Evolutionary conservation across 1,140 invertebrate species (phyloP), one percentile per base, ranked within the genome.

Genomic region (Leguminivora glycinivorella): DNA sequence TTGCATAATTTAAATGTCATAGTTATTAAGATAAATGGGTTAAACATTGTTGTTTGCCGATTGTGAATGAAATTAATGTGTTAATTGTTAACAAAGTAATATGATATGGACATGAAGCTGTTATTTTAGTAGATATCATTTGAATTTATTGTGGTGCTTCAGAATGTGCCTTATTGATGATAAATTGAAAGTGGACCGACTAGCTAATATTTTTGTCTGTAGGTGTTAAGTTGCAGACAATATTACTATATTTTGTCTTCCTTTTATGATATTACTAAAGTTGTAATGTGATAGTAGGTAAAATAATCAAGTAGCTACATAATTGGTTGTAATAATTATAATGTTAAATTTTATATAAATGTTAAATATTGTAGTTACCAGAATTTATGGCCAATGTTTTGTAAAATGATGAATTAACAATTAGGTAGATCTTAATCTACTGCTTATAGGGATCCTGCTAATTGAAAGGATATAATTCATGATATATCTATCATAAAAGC

Each of bases 251-350:
- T 52, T n/a, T 26, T 63, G 58, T 63, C 58, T 63, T 63, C 58
- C 58, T 63, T 29, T 63, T 25, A 63, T 63, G 26, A 63, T 63
- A 68, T 67, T 68, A 43, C 25, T 40, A 68, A 38, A 38, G 14
- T 40, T 24, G 9, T 68, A 34, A 43, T 68, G 34, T 68, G 34
- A 47, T 68, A 43, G 19, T 68, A 68, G 67, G 34, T 43, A 47
- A 68, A 43, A 29, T 63, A 63, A 14, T 17, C 24, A 63, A 29
- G 22, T 68, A 43, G n/a, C 31, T 40, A 22, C 34, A 43, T 10
- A 22, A 26, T 68, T 40, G 31, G 34, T 43, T 68, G 22, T 40
- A 24, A 25, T 19, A 25, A 68, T 68, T 19, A 26, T 52, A 52
- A 52, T 22, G n/a, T 40, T 47, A 40, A 40, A 68, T 68, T 40